Base-by-base conservation (phyloP, 2,797 vertebrate species). In the Taenioides sp. region DNA sequence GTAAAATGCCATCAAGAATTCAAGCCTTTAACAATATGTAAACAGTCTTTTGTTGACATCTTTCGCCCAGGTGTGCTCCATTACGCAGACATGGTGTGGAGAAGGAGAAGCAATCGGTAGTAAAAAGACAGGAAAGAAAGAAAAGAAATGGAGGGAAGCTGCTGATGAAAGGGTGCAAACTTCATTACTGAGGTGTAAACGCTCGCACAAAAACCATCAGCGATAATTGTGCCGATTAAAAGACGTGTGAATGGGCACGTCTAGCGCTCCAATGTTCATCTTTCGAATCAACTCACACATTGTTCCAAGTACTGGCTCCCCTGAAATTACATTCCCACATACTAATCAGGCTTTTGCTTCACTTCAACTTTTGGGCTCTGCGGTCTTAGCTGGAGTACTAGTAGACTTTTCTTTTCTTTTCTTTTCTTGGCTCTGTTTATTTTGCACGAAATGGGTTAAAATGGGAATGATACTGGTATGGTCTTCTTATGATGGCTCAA, bases 101-200 rank as follows among this genome's bases (percentile, higher is more conserved):
- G 67, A 40, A 40, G 52, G 27, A 65, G 67, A 40, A 40, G 25
- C 40, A 74, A 18, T 79, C 61, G 72, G 31, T 81, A 72, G 70
- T 64, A 11, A n/a, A 37, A 57, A 57, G 40, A 43, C 40, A 43
- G 40, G 37, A 37, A 62, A 37, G 40, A 12, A 14, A 2, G 17
- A 1, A 16, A 43, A 47, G 65, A 77, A 37, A 80, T 40, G 47
- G 50, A 22, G 61, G 4, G 72, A 69, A 80, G 67, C 59, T 62
- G 73, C 52, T 72, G 71, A 80, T 72, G 76, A 80, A 73, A 77
- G 37, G 84, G 80, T 84, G 88, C 76, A 85, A 84, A 87, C 86
- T 88, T 86, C 84, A 88, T 90, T 85, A 86, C 75, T n/a, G 17
- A 83, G 84, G 86, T 86, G 89, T 84, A 72, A 78, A 82, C 52